A percentile compares a stretch with the other conserved stretches of the same genome.
phyloP scores from a whole-genome alignment of 2,888 invertebrate species.

The Macrosiphum euphorbiae region DNA sequence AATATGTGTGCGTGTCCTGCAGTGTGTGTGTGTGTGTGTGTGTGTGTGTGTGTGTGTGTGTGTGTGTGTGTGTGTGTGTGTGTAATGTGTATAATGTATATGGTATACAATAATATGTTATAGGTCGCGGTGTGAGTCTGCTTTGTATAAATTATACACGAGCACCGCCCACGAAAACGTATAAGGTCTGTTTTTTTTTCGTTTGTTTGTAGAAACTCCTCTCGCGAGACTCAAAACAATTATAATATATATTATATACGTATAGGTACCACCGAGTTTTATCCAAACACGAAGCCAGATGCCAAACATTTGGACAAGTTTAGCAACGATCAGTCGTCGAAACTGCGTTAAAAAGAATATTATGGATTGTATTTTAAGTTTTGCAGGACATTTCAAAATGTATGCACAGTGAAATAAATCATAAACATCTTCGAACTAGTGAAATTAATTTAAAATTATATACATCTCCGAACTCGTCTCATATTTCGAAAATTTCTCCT shows the following conservation, averaged over 20 bases:
- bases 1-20: not conserved
- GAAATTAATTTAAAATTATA: conserved; percentile 7
- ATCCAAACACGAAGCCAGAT: not conserved
- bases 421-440: not conserved
- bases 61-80: not conserved
- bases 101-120: not conserved
- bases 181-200: not conserved
- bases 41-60: not conserved
- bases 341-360: not conserved
- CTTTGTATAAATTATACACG: conserved; percentile 10
- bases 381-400: not conserved
- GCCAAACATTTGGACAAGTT: not conserved
- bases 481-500: not conserved
- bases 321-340: not conserved
- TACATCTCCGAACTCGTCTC: not conserved
- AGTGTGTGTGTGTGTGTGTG: not conserved
- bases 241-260: not conserved
- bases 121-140: not conserved
- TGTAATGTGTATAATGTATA: not conserved
- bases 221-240: not conserved
- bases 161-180: not conserved
- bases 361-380: not conserved
- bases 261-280: not conserved
- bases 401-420: not conserved
- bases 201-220: not conserved